A percentile compares a stretch with the other conserved stretches of the same genome.
Conservation (phyloP, 2,113 vertebrate genomes). For the Charina bottae region DNA sequence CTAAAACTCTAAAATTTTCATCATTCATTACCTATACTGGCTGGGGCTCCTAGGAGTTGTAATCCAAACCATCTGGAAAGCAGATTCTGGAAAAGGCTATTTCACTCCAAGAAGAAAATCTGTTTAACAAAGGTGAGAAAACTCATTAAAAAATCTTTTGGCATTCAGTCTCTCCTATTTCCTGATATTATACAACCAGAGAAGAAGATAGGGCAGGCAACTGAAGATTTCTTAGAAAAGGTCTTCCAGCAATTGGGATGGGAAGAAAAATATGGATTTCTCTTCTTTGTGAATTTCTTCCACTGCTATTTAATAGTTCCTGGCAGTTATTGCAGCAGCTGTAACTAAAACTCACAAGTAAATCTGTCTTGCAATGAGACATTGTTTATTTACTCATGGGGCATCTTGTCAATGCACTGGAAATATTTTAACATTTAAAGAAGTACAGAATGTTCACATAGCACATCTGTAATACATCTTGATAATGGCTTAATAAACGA, state of each 20-base stretch:
- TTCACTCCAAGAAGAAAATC: not conserved
- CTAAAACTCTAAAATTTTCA: not conserved
- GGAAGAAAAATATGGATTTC: not conserved
- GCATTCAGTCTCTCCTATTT: not conserved
- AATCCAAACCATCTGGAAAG: not conserved
- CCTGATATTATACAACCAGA: not conserved
- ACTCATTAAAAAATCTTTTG: not conserved
- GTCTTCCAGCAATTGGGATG: not conserved
- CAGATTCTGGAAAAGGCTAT: not conserved
- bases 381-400: slow-evolving; percentile 39
- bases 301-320: not conserved
- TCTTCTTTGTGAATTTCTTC: slow-evolving; percentile 4
- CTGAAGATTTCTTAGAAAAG: not conserved
- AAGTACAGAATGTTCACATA: slow-evolving; percentile 36
- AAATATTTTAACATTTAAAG: slow-evolving; percentile 46
- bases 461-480: slow-evolving; percentile 16
- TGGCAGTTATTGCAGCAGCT: not conserved
- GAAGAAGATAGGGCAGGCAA: not conserved
- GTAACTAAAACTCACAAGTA: slow-evolving; percentile 26
- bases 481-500: slow-evolving; percentile 44
- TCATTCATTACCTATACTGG: not conserved
- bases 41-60: not conserved
- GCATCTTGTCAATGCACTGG: slow-evolving; percentile 36
- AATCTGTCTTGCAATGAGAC: slow-evolving; percentile 21
- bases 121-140: not conserved